Conservation (phyloP, 2,797 vertebrate genomes). For the Sebastes hubbsi region DNA sequence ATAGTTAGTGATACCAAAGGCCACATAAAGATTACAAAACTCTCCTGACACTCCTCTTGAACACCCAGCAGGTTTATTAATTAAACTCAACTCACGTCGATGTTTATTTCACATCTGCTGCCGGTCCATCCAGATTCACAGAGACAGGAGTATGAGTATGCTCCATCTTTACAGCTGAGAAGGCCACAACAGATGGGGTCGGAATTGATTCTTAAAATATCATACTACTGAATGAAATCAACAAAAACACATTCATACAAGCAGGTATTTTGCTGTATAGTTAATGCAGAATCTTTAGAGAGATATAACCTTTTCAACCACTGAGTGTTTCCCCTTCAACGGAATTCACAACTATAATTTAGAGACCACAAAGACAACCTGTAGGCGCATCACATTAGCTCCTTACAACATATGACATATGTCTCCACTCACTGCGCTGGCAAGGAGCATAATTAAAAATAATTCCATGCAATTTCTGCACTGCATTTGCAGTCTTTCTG, state of each 20-base stretch:
- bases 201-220: constrained; percentile 8
- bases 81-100: constrained; percentile 81
- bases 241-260: constrained; percentile 1
- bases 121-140: constrained; percentile 85
- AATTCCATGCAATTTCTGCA: constrained; percentile 67
- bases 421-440: constrained; percentile 67
- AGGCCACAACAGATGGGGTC: constrained; percentile 43
- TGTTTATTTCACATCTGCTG: constrained; percentile 83
- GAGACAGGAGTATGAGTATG: constrained; percentile 76
- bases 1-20: constrained; percentile 62
- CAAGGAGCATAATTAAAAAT: constrained; percentile 77
- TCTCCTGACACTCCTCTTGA: constrained; percentile 27
- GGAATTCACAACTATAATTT: constrained; percentile 79
- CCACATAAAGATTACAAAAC: constrained; percentile 42
- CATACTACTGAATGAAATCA: neutral
- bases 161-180: constrained; percentile 85
- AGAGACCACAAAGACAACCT: constrained; percentile 73
- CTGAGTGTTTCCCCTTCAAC: constrained; percentile 56
- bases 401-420: constrained; percentile 74
- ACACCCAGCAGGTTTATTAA: constrained; percentile 37
- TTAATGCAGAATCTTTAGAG: neutral
- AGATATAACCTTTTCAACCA: constrained; percentile 30
- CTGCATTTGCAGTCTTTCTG: constrained; percentile 61
- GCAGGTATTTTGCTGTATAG: neutral
- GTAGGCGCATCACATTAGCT: constrained; percentile 73